Base-by-base conservation (phyloP, 1,140 invertebrate genomes). In the Pemphigus obesinymphae region DNA sequence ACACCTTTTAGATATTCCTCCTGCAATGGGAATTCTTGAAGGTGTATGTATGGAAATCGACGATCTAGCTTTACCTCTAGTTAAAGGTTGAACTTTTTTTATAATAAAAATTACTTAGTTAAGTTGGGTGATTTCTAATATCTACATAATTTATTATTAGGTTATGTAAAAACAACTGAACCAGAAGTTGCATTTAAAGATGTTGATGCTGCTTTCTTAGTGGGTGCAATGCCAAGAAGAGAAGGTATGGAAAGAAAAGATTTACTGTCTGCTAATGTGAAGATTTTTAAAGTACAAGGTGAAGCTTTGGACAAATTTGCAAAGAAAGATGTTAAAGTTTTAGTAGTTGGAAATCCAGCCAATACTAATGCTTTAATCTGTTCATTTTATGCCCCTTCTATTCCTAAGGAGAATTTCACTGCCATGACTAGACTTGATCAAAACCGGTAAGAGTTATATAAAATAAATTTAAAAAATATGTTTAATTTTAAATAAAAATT, bases 221-320 rank as follows among this genome's bases (percentile, higher is more conserved):
- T 99, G 53, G 98, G 98, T 61, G 93, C 98, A 8, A 99, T 99
- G 98, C 98, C 98, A 0, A 91, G 98, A 23, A 95, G 93, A 86
- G 95, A 99, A 86, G 98, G 98, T 63, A 99, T 99, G 98, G 98
- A 99, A 87, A 91, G 98, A 55, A 99, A 99, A 88, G 98, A 99
- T 87, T 88, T 97, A 40, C 86, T 95, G 0, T 93, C 96, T 53
- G 97, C 97, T 11, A 99, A 99, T 89, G 97, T 99, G 7, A 97
- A 97, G 87, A 99, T 99, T 85, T 99, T 99, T 88, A 98, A 99
- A 89, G 93, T 92, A 50, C 94, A 95, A 89, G 98, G 98, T 20
- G 91, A 96, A 86, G 97, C 98, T 17, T 87, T 99, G 1, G 94
- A 99, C 83, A 92, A 97, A 87, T 91, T 92, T 87, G 96, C 98